Base-by-base conservation (phyloP, 1,140 invertebrate species). In the Battus philenor region DNA sequence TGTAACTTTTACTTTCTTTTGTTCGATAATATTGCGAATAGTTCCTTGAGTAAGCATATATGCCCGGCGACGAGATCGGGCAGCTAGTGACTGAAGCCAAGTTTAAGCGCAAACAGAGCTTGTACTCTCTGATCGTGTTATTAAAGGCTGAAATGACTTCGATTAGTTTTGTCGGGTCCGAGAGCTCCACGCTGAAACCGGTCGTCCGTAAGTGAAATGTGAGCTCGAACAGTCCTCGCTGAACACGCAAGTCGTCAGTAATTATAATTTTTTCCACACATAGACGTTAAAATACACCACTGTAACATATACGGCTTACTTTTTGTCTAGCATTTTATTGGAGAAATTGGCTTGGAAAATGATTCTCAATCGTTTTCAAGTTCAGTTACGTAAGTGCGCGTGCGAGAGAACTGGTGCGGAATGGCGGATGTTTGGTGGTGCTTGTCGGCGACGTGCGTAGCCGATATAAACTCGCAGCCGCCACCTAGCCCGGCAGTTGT, bases 261-360 rank as follows among this genome's bases (percentile, higher is more conserved):
- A 70, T 75, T 71, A 73, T 51, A 59, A 54, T 64, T 64, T 65
- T 63, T 64, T 55, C 62, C 67, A 65, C 50, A 65, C 58, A 54
- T 62, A 10, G 33, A 54, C 56, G 27, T 10, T 5, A 10, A 30
- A 30, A 30, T 10, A 7, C 9, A 30, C 62, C 56, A 52, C 54
- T 54, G 55, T 60, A 63, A 68, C 48, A 64, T 68, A 68, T 73
- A 63, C 59, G 67, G 70, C 61, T 80, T 58, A 67, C 73, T 85
- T 85, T 84, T 87, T 87, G 62, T 62, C 53, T 64, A 68, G 65
- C 81, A 87, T 87, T 86, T 80, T 86, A 77, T 80, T 54, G 78
- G 83, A 84, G 83, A 87, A 86, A 87, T 82, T 84, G 64, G 64
- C 74, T 79, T 86, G 79, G 83, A 86, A 87, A 86, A 86, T 77